phyloP scores from a whole-genome alignment of 2,797 vertebrate genomes.

The Botia kubotai region DNA sequence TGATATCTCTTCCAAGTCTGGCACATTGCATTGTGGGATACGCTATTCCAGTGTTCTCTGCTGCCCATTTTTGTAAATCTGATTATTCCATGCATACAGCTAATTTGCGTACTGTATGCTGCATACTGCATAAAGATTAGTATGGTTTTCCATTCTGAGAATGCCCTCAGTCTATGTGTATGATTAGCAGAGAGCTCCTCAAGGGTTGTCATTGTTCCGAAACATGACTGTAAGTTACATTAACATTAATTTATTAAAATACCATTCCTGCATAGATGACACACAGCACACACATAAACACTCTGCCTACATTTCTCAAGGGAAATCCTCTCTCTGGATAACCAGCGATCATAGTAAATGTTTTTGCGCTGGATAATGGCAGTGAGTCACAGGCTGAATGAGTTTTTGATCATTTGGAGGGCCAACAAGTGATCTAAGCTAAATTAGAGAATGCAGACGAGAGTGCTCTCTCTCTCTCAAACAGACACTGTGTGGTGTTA shows the following conservation, averaged over 20 bases:
- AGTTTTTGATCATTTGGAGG: constrained; percentile 49
- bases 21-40: too few relatives aligned
- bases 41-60: too few relatives aligned
- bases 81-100: too few relatives aligned
- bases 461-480: constrained; percentile 19
- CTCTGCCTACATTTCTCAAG: constrained; percentile 15
- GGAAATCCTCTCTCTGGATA: constrained; percentile 28
- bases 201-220: constrained; percentile 74
- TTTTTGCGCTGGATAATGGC: constrained; percentile 42
- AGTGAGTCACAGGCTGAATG: constrained; percentile 39
- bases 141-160: too few relatives aligned
- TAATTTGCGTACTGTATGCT: too few relatives aligned
- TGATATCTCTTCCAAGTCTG: too few relatives aligned
- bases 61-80: too few relatives aligned
- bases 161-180: too few relatives aligned
- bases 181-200: too few relatives aligned
- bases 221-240: constrained; percentile 76
- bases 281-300: background rate
- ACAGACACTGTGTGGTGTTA: constrained; percentile 6
- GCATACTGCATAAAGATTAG: too few relatives aligned
- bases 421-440: constrained; percentile 37
- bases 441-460: constrained; percentile 24
- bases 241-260: constrained; percentile 66
- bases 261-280: constrained; percentile 25
- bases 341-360: constrained; percentile 30